Conservation (phyloP, 2,113 vertebrate species). For the Brachypteracias leptosomus region DNA sequence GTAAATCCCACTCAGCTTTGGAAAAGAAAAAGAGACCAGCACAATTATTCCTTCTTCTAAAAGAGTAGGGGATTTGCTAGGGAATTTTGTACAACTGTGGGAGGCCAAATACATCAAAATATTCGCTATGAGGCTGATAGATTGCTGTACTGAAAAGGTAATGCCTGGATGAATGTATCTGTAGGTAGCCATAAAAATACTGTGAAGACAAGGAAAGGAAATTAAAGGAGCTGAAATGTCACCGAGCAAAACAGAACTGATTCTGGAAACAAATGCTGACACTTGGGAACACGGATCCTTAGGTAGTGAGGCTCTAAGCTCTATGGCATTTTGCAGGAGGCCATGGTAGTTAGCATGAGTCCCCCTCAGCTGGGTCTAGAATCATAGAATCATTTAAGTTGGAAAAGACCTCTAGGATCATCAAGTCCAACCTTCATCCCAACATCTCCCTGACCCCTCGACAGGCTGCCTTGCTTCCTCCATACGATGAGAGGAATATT, state of each 20-base stretch:
- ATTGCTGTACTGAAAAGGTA: not conserved
- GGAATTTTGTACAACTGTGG: slow-evolving; percentile 30
- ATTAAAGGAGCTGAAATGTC: slow-evolving; percentile 2
- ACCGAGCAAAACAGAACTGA: not conserved
- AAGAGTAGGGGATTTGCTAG: slow-evolving; percentile 23
- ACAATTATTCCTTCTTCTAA: slow-evolving; percentile 36
- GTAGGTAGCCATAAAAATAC: not conserved
- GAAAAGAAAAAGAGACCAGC: not conserved
- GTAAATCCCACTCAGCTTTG: slow-evolving; percentile 46
- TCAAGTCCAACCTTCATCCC: no score
- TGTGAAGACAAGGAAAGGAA: not conserved
- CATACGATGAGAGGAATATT: not conserved
- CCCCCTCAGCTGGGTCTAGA: not conserved
- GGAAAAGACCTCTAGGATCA: no score
- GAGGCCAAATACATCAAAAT: slow-evolving; percentile 31
- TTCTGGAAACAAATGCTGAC: not conserved
- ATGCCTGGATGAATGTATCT: not conserved
- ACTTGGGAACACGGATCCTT: not conserved
- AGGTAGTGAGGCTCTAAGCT: not conserved
- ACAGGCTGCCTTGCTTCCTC: not conserved
- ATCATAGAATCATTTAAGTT: no score
- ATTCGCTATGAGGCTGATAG: slow-evolving; percentile 5
- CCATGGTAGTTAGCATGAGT: not conserved
- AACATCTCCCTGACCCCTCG: no score
- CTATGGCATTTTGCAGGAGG: not conserved